Base-by-base conservation (phyloP, 2,797 vertebrate genomes). In the Neostethus bicornis region DNA sequence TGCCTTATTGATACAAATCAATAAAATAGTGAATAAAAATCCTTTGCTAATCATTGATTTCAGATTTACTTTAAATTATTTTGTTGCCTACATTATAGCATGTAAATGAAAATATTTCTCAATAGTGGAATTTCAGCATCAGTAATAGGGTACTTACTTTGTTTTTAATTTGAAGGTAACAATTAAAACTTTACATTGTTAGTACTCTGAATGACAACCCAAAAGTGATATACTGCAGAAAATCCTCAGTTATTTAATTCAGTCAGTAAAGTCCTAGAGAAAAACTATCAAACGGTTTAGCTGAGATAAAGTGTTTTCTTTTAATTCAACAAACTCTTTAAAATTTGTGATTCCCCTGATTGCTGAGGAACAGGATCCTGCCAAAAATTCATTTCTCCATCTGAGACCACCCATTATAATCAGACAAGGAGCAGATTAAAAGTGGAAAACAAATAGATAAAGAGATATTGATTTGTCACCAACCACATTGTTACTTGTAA, bases 401-500 rank as follows among this genome's bases (percentile, higher is more conserved):
- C 77, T 52, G 7, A 52, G 64, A 57, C 51, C 79, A 65, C 51
- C 76, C 8, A 38, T 86, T 85, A 87, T 37, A 60, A 70, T 60
- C 58, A 73, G 54, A 82, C 53, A 62, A 68, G 70, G 55, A 72
- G 59, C 19, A 59, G 37, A 45, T 25, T 55, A 17, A n/a, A 14
- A 28, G 6, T 13, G 28, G 16, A 60, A 53, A 51, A 57, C 14
- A 65, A 62, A 16, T n/a, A 41, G 24, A 43, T 41, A 37, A 26
- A 31, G 52, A 25, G 54, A 54, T 19, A 59, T 35, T 2, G 4
- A 12, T 13, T 39, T 42, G 39, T 44, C 32, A 58, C 45, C 59
- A 46, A 42, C 38, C 52, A 60, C 50, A 54, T 37, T 10, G 29
- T 39, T 13, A 38, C 14, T 34, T 13, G 7, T 16, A 2, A 35